Evolutionary conservation across 2,797 vertebrate genomes (phyloP), one percentile per base, ranked within the genome.

Genomic region (Brachyrhaphis roseni): DNA sequence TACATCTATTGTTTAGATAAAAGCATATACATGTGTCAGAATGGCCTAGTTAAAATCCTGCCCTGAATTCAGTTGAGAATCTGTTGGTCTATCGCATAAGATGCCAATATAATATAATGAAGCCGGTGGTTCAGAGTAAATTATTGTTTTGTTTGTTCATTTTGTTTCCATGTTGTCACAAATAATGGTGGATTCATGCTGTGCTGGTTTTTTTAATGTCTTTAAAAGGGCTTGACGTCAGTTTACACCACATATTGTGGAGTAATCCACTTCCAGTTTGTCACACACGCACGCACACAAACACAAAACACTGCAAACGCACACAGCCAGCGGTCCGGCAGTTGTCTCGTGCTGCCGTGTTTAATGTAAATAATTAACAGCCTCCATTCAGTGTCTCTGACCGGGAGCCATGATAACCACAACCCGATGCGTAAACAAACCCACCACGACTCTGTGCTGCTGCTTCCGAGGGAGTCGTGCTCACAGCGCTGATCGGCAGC

Each of bases 291-390:
- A 47, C 18, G 34, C 49, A 81, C 49, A 34, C 55, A 47, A 12
- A 41, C 51, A 81, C 51, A 45, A 62, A 41, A 78, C n/a, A 8
- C 49, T 41, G 20, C 15, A 59, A 46, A 82, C 57, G 34, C 57
- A 31, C 28, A 16, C 39, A 57, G 46, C 71, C 72, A 51, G n/a
- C 28, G 28, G 16, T 62, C 49, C 3, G 4, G 76, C 68, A 28
- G 43, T 15, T 18, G 78, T 76, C 79, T 82, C 11, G 0, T 68
- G 70, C 68, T 71, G 73, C 46, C 10, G 55, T 75, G 77, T 36
- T 88, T 23, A 76, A 79, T n/a, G 86, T 87, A 70, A 90, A 93
- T 92, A 80, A 90, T 90, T 91, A 89, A 89, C 84, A 4, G 2
- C 45, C 5, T 84, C 59, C 68, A 79, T 87, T 85, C 75, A 81